phyloP scores from a whole-genome alignment of 2,113 vertebrate species.

The Pseudopipra pipra region DNA sequence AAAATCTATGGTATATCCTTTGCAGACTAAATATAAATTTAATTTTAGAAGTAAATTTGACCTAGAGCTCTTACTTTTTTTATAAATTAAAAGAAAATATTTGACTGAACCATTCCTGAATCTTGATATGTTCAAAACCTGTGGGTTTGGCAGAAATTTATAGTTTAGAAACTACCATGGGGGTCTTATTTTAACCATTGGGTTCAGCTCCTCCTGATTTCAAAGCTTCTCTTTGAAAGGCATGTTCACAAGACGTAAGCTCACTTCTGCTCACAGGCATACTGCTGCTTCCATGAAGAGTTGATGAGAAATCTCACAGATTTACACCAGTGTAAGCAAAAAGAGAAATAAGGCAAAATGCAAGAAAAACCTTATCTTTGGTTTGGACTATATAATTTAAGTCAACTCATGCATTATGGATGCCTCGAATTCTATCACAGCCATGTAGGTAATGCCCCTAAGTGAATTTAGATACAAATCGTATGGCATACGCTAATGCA shows the following conservation, averaged over 20 bases:
- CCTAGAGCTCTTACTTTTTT: not conserved
- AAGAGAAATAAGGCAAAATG: not conserved
- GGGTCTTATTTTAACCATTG: not conserved
- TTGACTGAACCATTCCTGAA: not conserved
- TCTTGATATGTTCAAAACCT: not conserved
- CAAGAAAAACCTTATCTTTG: not conserved
- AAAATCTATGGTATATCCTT: not conserved
- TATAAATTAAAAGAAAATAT: conserved; percentile 49
- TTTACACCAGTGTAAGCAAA: not conserved
- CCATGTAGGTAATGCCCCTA: not conserved
- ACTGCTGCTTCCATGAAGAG: not conserved
- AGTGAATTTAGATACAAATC: not conserved
- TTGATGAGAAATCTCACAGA: not conserved
- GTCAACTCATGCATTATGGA: not conserved
- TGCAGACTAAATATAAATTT: conserved; percentile 8
- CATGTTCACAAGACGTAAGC: not conserved
- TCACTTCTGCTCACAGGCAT: not conserved
- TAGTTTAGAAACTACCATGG: accelerated
- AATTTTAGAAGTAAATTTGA: conserved; percentile 19
- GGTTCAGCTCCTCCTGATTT: not conserved
- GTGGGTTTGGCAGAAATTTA: not conserved
- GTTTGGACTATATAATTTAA: not conserved
- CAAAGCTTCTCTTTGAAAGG: not conserved
- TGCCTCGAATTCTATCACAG: not conserved
- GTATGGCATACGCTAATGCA: not conserved